Evolutionary conservation across 2,888 invertebrate species (phyloP).

Genomic region (Callimorpha dominula): DNA sequence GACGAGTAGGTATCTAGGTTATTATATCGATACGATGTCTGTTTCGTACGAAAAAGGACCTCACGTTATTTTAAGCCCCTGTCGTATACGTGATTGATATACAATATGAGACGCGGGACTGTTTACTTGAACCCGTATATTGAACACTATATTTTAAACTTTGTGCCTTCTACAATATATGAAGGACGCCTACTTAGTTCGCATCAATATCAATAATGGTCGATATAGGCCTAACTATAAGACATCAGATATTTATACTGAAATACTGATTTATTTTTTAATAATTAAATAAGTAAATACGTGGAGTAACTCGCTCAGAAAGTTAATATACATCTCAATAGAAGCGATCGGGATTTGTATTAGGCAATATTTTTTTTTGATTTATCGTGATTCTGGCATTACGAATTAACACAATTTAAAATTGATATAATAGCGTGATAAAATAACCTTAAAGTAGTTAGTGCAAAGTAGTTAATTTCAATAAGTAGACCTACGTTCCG

Average conservation of each 20-base stretch:
- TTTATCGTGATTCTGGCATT: too few species aligned
- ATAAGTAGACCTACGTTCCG: too few species aligned
- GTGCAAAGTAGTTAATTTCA: too few species aligned
- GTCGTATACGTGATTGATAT: slow-evolving; percentile 6
- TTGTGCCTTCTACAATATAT: neutral
- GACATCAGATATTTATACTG: neutral
- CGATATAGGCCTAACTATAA: neutral
- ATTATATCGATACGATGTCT: slow-evolving; percentile 8
- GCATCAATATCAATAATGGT: neutral
- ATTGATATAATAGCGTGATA: too few species aligned
- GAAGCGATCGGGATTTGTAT: too few species aligned
- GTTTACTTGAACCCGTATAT: slow-evolving; percentile 5
- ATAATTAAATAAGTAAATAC: too few species aligned
- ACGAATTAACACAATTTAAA: too few species aligned
- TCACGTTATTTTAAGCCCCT: slow-evolving; percentile 12
- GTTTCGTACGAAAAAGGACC: slow-evolving; percentile 3
- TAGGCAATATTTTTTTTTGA: too few species aligned
- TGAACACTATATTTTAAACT: neutral
- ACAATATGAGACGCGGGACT: slow-evolving; percentile 1
- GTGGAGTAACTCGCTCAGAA: too few species aligned
- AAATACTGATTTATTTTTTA: too few species aligned
- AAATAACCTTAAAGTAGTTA: too few species aligned
- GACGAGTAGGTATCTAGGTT: neutral
- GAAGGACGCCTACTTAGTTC: neutral
- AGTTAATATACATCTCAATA: too few species aligned